Evolutionary conservation across 2,113 vertebrate genomes (phyloP), one percentile per base, ranked within the genome.

Genomic region (Melospiza georgiana): DNA sequence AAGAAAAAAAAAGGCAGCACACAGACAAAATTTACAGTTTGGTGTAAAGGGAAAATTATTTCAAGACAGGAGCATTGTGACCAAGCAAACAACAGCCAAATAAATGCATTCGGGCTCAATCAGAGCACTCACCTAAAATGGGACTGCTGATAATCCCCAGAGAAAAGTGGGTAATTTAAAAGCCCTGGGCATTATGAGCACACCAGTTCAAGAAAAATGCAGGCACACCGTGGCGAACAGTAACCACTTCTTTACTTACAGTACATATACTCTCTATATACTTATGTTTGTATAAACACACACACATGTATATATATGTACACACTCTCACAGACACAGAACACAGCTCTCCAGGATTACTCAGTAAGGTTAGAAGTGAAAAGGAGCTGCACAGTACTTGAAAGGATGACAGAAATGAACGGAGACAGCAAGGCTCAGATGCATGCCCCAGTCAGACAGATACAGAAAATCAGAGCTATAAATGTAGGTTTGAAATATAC

Each of bases 401-500:
- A 55, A 5, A 10, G 12, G n/a, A 77, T 1, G 8, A 88, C 23
- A 91, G 58, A 61, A 87, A 48, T 3, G 0, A 91, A 83, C 21
- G 51, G 62, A 94, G 71, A 55, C 67, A 84, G 65, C 55, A 59
- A 52, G 25, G 46, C 52, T 94, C 75, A 62, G 58, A 73, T 62
- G 31, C 59, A 35, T 15, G 65, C 48, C 55, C 46, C 85, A n/a
- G 61, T 76, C 75, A 86, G 51, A 39, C 35, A 71, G 37, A 77
- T 24, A 35, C 59, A 92, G 75, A 91, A 91, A 94, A 91, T 55
- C 39, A 55, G 39, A 94, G 62, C 67, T 80, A 62, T 30, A 77
- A 95, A 95, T 76, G 83, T 4, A 84, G 63, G 48, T 86, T 92
- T 93, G 82, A 91, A 91, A 77, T 49, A 93, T 48, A 80, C 11